phyloP scores from a whole-genome alignment of 2,888 invertebrate species.

The Zhengitettix transpicula region DNA sequence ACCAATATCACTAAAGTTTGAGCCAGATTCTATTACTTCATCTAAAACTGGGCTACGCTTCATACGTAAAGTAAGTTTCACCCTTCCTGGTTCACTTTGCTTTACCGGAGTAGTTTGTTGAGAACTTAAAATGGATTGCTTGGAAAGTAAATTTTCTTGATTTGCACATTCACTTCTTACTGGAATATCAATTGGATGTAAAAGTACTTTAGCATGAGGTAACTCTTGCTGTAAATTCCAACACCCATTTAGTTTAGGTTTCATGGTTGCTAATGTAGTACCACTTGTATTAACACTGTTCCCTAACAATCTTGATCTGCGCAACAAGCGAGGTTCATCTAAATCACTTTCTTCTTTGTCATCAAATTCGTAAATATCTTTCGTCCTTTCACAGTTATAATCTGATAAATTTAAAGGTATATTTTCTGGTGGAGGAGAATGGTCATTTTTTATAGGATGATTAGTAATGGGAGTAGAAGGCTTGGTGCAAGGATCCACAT shows the following conservation, averaged over 20 bases:
- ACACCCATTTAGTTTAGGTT: slow-evolving; percentile 1
- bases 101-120: slow-evolving; percentile 5
- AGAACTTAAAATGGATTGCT: not conserved
- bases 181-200: not conserved
- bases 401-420: not conserved
- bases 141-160: not conserved
- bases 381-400: slow-evolving; percentile 11
- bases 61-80: slow-evolving; percentile 70
- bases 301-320: slow-evolving; percentile 3
- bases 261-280: not conserved
- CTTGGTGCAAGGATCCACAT: too few relatives aligned
- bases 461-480: too few relatives aligned
- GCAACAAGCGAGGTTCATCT: slow-evolving; percentile 9
- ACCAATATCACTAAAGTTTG: slow-evolving; percentile 44
- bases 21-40: slow-evolving; percentile 67
- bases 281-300: not conserved
- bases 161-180: not conserved
- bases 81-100: slow-evolving; percentile 14
- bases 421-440: too few relatives aligned
- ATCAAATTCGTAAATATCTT: slow-evolving; percentile 37
- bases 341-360: slow-evolving; percentile 25
- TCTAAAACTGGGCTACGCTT: slow-evolving; percentile 75
- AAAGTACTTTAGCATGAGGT: too few relatives aligned
- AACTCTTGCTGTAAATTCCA: not conserved
- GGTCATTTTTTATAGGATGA: too few relatives aligned